These are phyloP conservation scores for Melanotaenia trifasciata DNA, from an alignment of 2,797 vertebrate species.

Conservation along the genomic window DNA sequence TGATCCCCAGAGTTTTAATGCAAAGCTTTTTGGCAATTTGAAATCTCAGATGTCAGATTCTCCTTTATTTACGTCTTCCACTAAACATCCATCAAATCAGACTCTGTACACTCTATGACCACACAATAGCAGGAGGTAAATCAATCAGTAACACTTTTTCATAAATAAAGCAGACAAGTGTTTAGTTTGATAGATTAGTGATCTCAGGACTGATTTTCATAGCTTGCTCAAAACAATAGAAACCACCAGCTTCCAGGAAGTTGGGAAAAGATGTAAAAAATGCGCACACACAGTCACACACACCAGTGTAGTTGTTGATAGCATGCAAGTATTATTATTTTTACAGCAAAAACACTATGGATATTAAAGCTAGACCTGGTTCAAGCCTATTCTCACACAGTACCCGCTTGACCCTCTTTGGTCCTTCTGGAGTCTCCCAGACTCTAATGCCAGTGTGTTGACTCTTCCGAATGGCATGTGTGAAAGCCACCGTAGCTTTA, in stretches of 20 bases:
- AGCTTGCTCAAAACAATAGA: constrained; percentile 35
- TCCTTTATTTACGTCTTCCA: constrained; percentile 21
- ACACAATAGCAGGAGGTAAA: constrained; percentile 23
- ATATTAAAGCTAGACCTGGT: constrained; percentile 1
- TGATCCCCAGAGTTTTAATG: constrained; percentile 20
- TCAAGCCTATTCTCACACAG: constrained; percentile 9
- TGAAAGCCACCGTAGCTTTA: constrained; percentile 72
- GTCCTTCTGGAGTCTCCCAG: constrained; percentile 55
- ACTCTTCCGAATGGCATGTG: constrained; percentile 75
- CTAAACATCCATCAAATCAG: constrained; percentile 27
- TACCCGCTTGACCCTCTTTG: constrained; percentile 61
- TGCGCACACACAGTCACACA: constrained; percentile 10
- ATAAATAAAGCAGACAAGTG: constrained; percentile 30
- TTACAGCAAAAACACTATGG: constrained; percentile 18
- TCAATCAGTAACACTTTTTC: constrained; percentile 27
- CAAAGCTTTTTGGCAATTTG: constrained; percentile 27
- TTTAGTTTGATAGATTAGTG: constrained; percentile 41
- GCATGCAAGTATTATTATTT: constrained; percentile 25
- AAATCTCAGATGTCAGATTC: constrained; percentile 31
- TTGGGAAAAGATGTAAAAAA: constrained; percentile 26
- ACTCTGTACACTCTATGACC: constrained; percentile 16
- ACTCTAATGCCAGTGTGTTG: constrained; percentile 71
- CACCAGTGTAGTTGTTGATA: not conserved
- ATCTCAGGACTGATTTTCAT: constrained; percentile 38
- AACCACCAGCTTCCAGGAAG: constrained; percentile 39